Evolutionary conservation across 2,888 invertebrate species (phyloP).

Genomic region (Nesidiocoris tenuis): DNA sequence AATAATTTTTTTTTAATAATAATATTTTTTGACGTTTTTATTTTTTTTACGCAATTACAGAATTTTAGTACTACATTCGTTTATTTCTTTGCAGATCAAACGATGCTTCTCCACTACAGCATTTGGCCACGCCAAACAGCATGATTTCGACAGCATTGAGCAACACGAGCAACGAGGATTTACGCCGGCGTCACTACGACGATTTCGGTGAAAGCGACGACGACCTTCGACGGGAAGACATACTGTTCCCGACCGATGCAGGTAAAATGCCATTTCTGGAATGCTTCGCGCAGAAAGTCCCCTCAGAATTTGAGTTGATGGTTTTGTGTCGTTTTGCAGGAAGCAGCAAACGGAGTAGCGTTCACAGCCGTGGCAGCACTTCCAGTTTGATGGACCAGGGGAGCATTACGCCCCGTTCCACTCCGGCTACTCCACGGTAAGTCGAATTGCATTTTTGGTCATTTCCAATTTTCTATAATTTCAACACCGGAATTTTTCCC

Average conservation of each 20-base stretch:
- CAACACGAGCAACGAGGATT: constrained; percentile 63
- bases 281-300: neutral
- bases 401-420: constrained; percentile 84
- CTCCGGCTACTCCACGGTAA: constrained; percentile 85
- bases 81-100: constrained; percentile 20
- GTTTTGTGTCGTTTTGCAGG: constrained; percentile 58
- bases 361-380: constrained; percentile 88
- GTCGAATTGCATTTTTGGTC: no score
- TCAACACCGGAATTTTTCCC: no score
- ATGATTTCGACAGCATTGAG: constrained; percentile 60
- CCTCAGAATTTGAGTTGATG: neutral
- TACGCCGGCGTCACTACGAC: constrained; percentile 61
- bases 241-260: constrained; percentile 76
- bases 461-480: no score
- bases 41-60: neutral
- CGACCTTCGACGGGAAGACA: constrained; percentile 81
- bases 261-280: constrained; percentile 55
- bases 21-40: no score
- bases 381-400: constrained; percentile 78
- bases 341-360: constrained; percentile 85
- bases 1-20: no score
- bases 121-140: constrained; percentile 57
- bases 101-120: constrained; percentile 60
- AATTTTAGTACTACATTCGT: neutral
- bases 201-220: constrained; percentile 86